Evolutionary conservation across 2,888 invertebrate genomes (phyloP).

Genomic region (Onthophagus sagittarius): DNA sequence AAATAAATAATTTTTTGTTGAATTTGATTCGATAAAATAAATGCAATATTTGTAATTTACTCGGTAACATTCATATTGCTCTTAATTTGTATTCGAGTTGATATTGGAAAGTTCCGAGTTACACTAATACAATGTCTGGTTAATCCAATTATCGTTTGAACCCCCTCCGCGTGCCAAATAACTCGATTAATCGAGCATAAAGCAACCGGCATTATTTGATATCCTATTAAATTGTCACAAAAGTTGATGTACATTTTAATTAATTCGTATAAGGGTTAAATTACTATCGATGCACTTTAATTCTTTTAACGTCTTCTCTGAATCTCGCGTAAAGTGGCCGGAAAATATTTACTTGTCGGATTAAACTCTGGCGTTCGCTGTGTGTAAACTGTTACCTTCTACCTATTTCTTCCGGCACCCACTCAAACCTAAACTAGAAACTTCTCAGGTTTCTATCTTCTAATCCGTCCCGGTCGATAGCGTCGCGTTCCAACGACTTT

Average conservation of each 20-base stretch:
- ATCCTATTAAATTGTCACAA: not conserved
- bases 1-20: not conserved
- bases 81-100: not conserved
- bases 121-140: not conserved
- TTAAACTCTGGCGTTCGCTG: not conserved
- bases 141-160: not conserved
- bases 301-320: not conserved
- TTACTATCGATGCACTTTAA: not conserved
- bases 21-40: not conserved
- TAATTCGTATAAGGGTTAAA: not conserved
- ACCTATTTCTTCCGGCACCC: not conserved
- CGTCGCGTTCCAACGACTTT: not conserved
- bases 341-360: not conserved
- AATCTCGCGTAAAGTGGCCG: not conserved
- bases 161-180: not conserved
- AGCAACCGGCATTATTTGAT: not conserved
- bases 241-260: not conserved
- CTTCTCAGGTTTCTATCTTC: not conserved
- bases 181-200: not conserved
- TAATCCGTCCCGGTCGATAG: not conserved
- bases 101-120: not conserved
- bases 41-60: not conserved
- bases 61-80: not conserved
- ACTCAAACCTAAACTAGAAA: not conserved
- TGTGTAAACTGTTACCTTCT: not conserved